Evolutionary conservation across 2,888 invertebrate species (phyloP).

Genomic region (Drosophila setosimentum): DNA sequence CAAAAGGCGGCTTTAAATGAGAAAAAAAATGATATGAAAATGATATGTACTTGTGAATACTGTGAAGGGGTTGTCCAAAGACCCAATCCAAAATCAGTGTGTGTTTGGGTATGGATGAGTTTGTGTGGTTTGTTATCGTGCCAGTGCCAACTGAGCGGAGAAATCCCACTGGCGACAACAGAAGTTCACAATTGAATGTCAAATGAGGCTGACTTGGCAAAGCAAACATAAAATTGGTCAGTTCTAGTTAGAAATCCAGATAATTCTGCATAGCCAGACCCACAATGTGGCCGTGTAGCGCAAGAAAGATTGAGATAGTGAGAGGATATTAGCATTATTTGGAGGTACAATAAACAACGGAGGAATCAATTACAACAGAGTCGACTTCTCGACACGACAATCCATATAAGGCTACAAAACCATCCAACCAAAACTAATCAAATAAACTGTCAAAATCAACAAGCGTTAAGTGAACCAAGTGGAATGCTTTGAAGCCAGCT

Average conservation of each 20-base stretch:
- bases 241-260: conserved; percentile 11
- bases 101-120: neutral
- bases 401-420: neutral
- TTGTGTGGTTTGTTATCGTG: neutral
- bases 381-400: neutral
- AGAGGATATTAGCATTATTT: neutral
- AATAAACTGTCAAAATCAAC: neutral
- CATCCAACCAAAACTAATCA: neutral
- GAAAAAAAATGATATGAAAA: too few species aligned
- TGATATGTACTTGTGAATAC: conserved; percentile 1
- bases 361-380: conserved; percentile 17
- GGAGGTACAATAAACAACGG: too few species aligned
- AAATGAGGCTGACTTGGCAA: conserved; percentile 34
- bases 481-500: neutral
- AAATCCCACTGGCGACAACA: conserved; percentile 40
- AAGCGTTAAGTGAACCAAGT: neutral
- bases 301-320: too few species aligned
- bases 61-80: neutral
- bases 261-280: conserved; percentile 19
- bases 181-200: conserved; percentile 40
- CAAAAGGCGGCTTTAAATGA: neutral
- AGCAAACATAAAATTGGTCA: conserved; percentile 7
- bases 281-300: neutral
- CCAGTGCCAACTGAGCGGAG: conserved; percentile 11
- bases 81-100: neutral